Percentiles rank a stretch among this genome's conserved stretches.
phyloP scores from a whole-genome alignment of 2,888 invertebrate species.

The Luperina nickerlii region DNA sequence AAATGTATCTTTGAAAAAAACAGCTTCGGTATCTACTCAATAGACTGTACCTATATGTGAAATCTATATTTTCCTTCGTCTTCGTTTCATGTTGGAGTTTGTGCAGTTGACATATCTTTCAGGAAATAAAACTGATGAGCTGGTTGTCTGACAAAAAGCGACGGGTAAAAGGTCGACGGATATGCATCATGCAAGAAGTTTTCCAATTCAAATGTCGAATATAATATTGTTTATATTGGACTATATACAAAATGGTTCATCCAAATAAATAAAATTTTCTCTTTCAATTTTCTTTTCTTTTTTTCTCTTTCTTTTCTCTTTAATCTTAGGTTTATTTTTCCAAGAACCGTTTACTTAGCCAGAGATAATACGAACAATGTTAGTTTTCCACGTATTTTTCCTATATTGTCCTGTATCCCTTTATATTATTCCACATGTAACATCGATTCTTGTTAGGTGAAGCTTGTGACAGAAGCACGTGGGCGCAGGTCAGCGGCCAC shows the following conservation, averaged over 20 bases:
- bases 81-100: neutral
- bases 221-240: neutral
- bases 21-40: neutral
- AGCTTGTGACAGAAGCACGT: conserved; percentile 51
- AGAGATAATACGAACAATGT: neutral
- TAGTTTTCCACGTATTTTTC: neutral
- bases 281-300: no score
- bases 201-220: neutral
- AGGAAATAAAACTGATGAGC: neutral
- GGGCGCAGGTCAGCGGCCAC: conserved; percentile 71
- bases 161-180: neutral
- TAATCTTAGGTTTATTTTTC: neutral
- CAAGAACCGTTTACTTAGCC: neutral
- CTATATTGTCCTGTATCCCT: neutral
- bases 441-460: conserved; percentile 25
- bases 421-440: neutral
- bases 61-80: neutral
- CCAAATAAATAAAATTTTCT: conserved; percentile 12
- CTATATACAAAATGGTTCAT: neutral
- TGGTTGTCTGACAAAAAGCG: neutral
- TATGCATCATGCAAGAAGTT: neutral
- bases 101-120: neutral
- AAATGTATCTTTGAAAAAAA: neutral
- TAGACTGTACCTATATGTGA: neutral
- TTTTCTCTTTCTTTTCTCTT: no score